Percentiles rank a stretch among this genome's conserved stretches.
These are phyloP conservation scores for Opisthocomus hoazin DNA, from an alignment of 2,113 vertebrate species.

Conservation along the genomic window DNA sequence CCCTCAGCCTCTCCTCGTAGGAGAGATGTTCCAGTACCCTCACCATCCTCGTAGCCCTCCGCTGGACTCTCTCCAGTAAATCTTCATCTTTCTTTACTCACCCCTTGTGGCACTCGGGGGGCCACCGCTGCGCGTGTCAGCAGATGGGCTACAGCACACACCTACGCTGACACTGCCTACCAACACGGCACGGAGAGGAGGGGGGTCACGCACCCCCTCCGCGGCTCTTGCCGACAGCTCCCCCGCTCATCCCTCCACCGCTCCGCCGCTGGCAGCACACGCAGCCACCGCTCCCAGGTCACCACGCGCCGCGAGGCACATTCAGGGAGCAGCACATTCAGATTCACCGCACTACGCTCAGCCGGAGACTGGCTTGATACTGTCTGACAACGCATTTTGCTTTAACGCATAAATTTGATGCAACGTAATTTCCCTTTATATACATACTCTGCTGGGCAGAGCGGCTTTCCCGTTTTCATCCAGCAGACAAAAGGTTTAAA, in stretches of 20 bases:
- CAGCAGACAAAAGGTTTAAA: conserved; percentile 36
- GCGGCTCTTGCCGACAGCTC: fast-evolving
- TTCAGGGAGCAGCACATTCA: not conserved
- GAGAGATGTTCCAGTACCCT: too few relatives aligned
- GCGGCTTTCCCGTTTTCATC: not conserved
- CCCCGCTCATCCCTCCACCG: not conserved
- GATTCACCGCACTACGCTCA: not conserved
- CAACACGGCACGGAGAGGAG: fast-evolving
- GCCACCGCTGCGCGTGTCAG: fast-evolving
- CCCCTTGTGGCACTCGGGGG: fast-evolving
- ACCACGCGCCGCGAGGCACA: fast-evolving
- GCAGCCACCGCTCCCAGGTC: not conserved
- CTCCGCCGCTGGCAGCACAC: not conserved
- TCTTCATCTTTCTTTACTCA: too few relatives aligned
- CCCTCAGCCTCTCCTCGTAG: too few relatives aligned
- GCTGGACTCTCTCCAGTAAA: too few relatives aligned
- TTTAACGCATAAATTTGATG: not conserved
- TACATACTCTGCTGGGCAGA: not conserved
- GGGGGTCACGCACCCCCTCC: not conserved
- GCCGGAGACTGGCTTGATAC: not conserved
- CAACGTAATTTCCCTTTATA: not conserved
- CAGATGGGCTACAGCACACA: not conserved
- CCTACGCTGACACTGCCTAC: not conserved
- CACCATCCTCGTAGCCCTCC: too few relatives aligned
- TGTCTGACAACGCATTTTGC: not conserved